Evolutionary conservation across 2,113 vertebrate species (phyloP), one percentile per base, ranked within the genome.

Genomic region (Cyphomyrus discorhynchus): DNA sequence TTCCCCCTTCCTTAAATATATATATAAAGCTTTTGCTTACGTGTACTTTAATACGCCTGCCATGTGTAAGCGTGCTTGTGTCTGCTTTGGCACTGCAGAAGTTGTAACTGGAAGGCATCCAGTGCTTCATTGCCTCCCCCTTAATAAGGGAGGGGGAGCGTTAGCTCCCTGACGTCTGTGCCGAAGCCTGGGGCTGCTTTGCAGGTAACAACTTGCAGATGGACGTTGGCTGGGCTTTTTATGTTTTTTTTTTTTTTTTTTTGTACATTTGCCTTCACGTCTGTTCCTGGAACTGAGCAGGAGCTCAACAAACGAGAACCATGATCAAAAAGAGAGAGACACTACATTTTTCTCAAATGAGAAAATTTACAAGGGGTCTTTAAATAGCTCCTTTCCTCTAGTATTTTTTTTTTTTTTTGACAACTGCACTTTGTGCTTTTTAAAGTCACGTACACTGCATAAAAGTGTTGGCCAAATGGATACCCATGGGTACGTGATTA

Each of bases 191-290:
- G 49, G 90, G 92, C 90, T 13, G 45, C 58, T 88, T 89, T 47
- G 50, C 92, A 92, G 91, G 92, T 91, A 92, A 91, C 87, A 88
- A 84, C 91, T 91, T 92, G 91, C 90, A 92, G 89, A 89, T 91
- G 87, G 74, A 66, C 10, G 77, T 52, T 89, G 88, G 31, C 88
- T 58, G 83, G 31, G 45, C 21, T 21, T 47, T 50, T n/a, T 42
- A 21, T n/a, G n/a, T 42, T 42, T 42, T 42, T 42, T 27, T 31
- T 31, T 49, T 31, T 24, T 84, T 77, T 77, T 31, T 70, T 31
- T 70, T 31, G n/a, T 66, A 24, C 89, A 45, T 27, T 58, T 35
- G 70, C 52, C 9, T 49, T 21, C 19, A 77, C 5, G n/a, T 5
- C 58, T 86, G 46, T 91, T 91, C 90, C 85, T 89, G 90, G 85